Conservation (phyloP, 2,797 vertebrate species). For the Labeo calbasu region DNA sequence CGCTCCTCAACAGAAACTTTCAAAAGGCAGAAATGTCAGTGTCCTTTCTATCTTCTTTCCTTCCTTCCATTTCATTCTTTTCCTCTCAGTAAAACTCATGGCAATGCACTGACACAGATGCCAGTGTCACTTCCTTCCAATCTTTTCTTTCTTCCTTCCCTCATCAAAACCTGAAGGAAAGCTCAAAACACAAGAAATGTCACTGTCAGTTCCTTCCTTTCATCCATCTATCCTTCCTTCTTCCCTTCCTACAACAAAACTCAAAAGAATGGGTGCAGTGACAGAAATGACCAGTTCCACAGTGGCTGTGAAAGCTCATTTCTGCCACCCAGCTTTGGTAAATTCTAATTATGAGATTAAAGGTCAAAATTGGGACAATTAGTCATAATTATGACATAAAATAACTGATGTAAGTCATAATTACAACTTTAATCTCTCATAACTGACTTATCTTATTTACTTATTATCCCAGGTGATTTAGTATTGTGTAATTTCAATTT, state of each 20-base stretch:
- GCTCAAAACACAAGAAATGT: background rate
- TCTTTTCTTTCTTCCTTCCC: background rate
- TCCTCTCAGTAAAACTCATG: background rate
- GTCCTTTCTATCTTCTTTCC: background rate
- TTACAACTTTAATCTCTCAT: background rate
- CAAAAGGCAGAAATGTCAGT: background rate
- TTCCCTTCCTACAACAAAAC: background rate
- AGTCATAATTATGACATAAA: background rate
- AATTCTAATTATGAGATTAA: background rate
- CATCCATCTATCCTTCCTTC: background rate
- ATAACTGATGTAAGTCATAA: background rate
- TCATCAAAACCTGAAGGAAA: constrained; percentile 15
- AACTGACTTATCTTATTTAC: background rate
- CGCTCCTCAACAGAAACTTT: background rate
- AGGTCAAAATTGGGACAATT: background rate
- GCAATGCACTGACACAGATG: constrained; percentile 2
- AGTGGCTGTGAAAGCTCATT: background rate
- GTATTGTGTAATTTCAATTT: background rate
- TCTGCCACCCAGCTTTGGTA: background rate
- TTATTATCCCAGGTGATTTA: background rate
- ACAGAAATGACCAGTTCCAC: background rate
- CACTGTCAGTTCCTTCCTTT: background rate
- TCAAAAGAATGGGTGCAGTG: background rate
- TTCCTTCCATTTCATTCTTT: background rate
- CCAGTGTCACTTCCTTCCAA: constrained; percentile 3